Evolutionary conservation across 2,888 invertebrate species (phyloP), one percentile per base, ranked within the genome.

Genomic region (Drosophila infuscata): DNA sequence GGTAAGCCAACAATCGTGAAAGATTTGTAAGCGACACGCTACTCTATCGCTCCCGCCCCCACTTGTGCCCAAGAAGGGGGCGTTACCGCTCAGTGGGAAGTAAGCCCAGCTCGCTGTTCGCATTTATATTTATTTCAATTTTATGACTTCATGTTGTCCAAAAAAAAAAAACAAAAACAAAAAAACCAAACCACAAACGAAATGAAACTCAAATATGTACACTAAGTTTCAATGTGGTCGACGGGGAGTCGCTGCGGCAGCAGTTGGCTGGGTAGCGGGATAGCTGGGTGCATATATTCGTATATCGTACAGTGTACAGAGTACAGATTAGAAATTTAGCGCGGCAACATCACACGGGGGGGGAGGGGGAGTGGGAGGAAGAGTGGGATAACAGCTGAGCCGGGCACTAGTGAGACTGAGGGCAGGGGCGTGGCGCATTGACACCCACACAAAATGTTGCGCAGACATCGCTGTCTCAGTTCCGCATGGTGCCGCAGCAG

Each of bases 51-150:
- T 41, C 46, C 25, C 53, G 58, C 46, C 32, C 32, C 38, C 30
- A 30, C 43, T 57, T 43, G 43, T 17, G 36, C 25, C 38, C 54
- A 30, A 53, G 43, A 58, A 69, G 56, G 61, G 77, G 84, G 88
- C 86, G 88, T 83, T 75, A 68, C 75, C 74, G 62, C 79, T 74
- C 83, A 68, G 80, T 75, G 73, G 84, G 74, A 82, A 82, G 81
- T 79, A 79, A 83, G 70, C 78, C 58, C 63, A 71, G 68, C 71
- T 79, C 56, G n/a, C 38, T 41, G 56, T 41, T 38, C 79, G 73
- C 76, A 87, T 89, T 88, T 90, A 81, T 87, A 89, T 90, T 88
- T 91, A 86, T 88, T 88, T 89, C 76, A 88, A 83, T 90, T 88
- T 88, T 89, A 90, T 89, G 85, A 90, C 88, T 89, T 88, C 70